A percentile compares a stretch with the other conserved stretches of the same genome.
Conservation (phyloP, 1,140 invertebrate species). For the Centruroides sculpturatus region DNA sequence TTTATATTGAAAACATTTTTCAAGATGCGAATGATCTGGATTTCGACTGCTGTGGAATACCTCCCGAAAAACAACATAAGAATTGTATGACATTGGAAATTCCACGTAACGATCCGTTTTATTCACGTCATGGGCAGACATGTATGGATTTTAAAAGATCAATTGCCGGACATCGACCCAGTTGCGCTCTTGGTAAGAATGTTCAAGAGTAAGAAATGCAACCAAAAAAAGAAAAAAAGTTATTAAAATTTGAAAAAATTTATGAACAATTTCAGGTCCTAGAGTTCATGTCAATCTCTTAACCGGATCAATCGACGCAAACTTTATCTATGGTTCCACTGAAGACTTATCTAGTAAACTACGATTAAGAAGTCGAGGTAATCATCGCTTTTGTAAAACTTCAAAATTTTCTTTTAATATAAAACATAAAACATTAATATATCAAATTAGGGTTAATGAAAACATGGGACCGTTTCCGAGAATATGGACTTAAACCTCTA, state of each 20-base stretch:
- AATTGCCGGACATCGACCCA: conserved; percentile 30
- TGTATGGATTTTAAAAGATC: conserved; percentile 33
- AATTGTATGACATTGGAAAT: conserved; percentile 81
- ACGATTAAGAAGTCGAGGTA: conserved; percentile 31
- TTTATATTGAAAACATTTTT: not conserved
- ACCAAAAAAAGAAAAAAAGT: not conserved
- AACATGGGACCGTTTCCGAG: conserved; percentile 40
- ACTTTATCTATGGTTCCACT: conserved; percentile 37
- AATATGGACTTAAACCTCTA: conserved; percentile 75
- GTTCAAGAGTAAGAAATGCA: not conserved
- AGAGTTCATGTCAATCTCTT: conserved; percentile 33
- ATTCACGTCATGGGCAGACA: conserved; percentile 34
- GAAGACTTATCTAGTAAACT: conserved; percentile 29
- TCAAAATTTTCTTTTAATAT: not conserved
- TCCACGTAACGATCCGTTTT: conserved; percentile 81
- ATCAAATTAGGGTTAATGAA: conserved; percentile 12
- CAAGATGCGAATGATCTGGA: conserved; percentile 15
- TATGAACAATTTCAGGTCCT: conserved; percentile 28
- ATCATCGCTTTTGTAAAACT: not conserved
- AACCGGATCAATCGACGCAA: conserved; percentile 34
- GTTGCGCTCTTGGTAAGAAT: conserved; percentile 35
- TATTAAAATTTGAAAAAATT: not conserved
- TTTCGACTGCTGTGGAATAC: conserved; percentile 16
- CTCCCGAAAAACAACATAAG: conserved; percentile 39
- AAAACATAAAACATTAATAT: too few relatives aligned